Percentiles rank a stretch among this genome's conserved stretches.
Conservation (phyloP, 2,888 invertebrate genomes). For the Apodemia mormo region DNA sequence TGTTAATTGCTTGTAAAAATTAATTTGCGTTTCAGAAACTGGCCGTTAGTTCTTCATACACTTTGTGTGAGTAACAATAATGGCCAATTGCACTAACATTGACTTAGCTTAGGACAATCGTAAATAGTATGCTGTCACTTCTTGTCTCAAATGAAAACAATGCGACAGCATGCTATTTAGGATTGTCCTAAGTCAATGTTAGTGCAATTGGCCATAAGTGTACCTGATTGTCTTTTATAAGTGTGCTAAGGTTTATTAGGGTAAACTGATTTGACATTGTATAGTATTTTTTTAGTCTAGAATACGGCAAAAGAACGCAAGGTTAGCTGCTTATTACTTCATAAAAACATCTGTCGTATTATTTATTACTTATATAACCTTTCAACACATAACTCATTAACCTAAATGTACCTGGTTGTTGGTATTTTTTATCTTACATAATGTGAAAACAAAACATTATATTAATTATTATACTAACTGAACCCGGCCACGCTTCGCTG, state of each 20-base stretch:
- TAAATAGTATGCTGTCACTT: no score
- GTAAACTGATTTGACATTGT: neutral
- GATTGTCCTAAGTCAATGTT: no score
- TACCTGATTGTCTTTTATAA: neutral
- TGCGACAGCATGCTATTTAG: no score
- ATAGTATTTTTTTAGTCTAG: conserved; percentile 1
- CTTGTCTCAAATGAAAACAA: no score
- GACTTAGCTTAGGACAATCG: no score
- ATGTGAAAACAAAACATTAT: no score
- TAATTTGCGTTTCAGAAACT: no score
- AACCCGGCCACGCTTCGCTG: no score
- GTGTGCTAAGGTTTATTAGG: neutral
- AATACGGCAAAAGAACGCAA: neutral
- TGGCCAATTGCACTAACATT: no score
- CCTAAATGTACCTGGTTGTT: neutral
- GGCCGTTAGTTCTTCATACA: neutral
- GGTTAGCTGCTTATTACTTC: conserved; percentile 11
- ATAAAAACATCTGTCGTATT: conserved; percentile 18
- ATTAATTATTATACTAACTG: no score
- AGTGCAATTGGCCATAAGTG: neutral
- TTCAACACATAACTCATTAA: conserved; percentile 6
- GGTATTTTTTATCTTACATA: neutral
- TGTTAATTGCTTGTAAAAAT: no score
- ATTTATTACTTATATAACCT: conserved; percentile 4
- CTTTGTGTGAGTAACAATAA: neutral